Base-by-base conservation (phyloP, 1,140 invertebrate species). In the Eurytemora carolleeae region DNA sequence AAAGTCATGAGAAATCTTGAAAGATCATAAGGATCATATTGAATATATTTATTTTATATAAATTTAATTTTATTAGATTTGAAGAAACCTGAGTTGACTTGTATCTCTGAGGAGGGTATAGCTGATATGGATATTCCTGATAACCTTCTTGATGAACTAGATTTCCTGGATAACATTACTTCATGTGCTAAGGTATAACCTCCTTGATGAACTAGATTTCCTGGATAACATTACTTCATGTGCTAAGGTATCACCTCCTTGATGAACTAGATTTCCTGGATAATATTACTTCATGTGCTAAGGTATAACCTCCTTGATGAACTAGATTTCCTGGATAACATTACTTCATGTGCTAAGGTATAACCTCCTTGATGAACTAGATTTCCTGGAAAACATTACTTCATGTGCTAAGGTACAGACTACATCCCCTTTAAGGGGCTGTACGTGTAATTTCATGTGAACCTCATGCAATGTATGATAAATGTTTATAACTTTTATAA, bases 111-210 rank as follows among this genome's bases (percentile, higher is more conserved):
- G 69, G 85, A 87, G 69, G 84, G 84, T 31, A 83, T 86, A 23
- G 82, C 84, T 1, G 85, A 87, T 68, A 82, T 87, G 76, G 84
- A 87, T 72, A 76, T 85, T 59, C 84, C 84, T 0, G 84, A 87
- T 67, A 85, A 87, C 72, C 71, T 86, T 24, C 74, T 87, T 2
- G 84, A 84, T 59, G 82, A 82, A 21, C 64, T 68, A 7, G 66
- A 63, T 15, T 59, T n/a, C n/a, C 68, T 65, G 21, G 85, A 88
- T 67, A 86, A 84, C 71, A 87, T 88, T 69, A 87, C 85, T 56
- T 87, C 85, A 23, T 88, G 85, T 72, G 86, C 87, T 73, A 87
- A 87, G 76, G 83, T 85, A 44, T 67, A n/a, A 44, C 7, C 7
- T 44, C 7, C 7, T 44, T 12, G 31, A 7, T 44, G 64, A 63